These are phyloP conservation scores for Alectoris magna DNA, from an alignment of 2,797 vertebrate genomes.

Conservation along the genomic window DNA sequence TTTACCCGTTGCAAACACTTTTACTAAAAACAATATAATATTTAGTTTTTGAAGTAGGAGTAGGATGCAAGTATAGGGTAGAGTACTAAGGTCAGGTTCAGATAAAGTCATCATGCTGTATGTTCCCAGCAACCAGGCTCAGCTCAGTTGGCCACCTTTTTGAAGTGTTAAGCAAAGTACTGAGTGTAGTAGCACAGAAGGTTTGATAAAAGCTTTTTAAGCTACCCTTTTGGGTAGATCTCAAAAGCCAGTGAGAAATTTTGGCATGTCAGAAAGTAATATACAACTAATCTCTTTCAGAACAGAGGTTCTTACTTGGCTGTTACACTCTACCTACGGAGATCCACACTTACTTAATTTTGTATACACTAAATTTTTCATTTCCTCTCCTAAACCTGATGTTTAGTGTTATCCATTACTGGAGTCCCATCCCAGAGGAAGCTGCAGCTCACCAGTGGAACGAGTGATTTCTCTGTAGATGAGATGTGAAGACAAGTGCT, in stretches of 20 bases:
- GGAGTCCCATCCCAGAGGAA: not conserved
- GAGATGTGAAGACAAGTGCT: not conserved
- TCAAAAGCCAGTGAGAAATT: not conserved
- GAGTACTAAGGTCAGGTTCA: not conserved
- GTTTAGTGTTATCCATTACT: not conserved
- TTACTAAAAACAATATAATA: not conserved
- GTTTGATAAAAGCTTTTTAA: conserved; percentile 3
- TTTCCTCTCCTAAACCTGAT: not conserved
- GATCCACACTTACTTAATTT: not conserved
- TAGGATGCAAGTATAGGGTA: not conserved
- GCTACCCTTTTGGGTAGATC: not conserved
- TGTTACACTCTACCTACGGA: not conserved
- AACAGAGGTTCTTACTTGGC: not conserved
- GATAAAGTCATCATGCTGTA: not conserved
- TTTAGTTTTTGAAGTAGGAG: not conserved
- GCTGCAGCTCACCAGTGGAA: not conserved
- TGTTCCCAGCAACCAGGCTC: not conserved
- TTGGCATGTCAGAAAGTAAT: not conserved
- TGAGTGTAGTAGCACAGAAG: not conserved
- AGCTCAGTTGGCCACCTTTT: not conserved
- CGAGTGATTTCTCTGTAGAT: not conserved
- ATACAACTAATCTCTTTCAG: not conserved
- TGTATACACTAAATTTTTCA: not conserved
- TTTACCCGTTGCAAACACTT: not conserved
- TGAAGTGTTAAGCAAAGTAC: not conserved